Percentiles rank a stretch among this genome's conserved stretches.
Conservation (phyloP, 2,113 vertebrate species). For the Tringa solitaria region DNA sequence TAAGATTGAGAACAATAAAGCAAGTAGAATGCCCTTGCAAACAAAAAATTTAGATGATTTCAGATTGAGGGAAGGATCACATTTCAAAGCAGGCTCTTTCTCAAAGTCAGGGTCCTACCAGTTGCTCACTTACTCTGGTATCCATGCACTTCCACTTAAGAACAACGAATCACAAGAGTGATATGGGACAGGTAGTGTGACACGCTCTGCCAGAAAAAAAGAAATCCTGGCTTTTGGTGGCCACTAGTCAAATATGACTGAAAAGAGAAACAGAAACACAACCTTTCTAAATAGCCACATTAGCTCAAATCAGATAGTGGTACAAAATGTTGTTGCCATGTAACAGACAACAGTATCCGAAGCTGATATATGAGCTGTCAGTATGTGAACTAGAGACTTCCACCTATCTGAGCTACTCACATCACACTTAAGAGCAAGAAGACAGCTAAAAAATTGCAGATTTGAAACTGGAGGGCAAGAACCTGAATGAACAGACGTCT, state of each 20-base stretch:
- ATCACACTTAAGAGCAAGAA: background rate
- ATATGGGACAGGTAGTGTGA: background rate
- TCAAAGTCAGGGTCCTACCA: background rate
- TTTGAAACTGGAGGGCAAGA: fast-evolving
- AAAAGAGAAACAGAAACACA: background rate
- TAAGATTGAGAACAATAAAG: background rate
- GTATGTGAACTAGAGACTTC: background rate
- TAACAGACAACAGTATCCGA: background rate
- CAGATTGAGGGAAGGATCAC: background rate
- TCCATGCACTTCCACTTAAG: background rate
- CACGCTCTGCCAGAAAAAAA: background rate
- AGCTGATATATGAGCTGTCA: background rate
- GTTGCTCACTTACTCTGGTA: background rate
- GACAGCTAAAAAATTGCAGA: background rate
- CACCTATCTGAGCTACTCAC: background rate
- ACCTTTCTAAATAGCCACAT: background rate
- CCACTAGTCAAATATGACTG: background rate
- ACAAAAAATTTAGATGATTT: background rate
- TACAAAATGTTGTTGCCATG: background rate
- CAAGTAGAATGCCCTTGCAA: background rate
- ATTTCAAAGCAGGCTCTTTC: background rate
- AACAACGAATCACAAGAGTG: background rate
- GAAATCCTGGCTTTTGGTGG: background rate
- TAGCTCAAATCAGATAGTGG: background rate
- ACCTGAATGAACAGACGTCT: background rate